A percentile compares a stretch with the other conserved stretches of the same genome.
These are phyloP conservation scores for Channa maculata DNA, from an alignment of 2,113 vertebrate genomes.

Conservation along the genomic window DNA sequence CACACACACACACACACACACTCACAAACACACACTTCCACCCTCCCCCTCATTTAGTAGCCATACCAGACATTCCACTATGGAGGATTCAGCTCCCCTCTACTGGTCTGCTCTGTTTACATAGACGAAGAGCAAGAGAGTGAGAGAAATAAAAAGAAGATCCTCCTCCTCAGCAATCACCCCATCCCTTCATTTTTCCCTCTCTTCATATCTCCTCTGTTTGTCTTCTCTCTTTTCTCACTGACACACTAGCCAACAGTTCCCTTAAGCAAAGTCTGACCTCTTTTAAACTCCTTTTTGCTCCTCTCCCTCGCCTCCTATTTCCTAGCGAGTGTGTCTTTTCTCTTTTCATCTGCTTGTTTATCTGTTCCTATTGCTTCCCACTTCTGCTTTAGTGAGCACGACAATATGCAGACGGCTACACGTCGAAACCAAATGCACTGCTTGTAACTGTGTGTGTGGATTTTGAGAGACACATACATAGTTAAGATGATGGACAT, in stretches of 20 bases:
- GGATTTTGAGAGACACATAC: too few relatives aligned
- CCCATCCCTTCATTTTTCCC: conserved; percentile 36
- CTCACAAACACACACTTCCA: background rate
- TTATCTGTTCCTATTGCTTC: conserved; percentile 29
- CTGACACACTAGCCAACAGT: conserved; percentile 46
- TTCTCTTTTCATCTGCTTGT: conserved; percentile 19
- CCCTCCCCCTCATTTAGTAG: conserved; percentile 60
- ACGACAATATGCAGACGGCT: background rate
- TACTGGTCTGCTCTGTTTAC: conserved; percentile 55
- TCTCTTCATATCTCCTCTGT: conserved; percentile 36
- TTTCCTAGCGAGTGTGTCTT: conserved; percentile 13
- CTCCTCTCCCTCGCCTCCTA: background rate
- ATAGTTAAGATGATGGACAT: too few relatives aligned
- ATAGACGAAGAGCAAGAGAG: conserved; percentile 23
- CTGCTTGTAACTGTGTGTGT: background rate
- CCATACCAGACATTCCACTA: conserved; percentile 76
- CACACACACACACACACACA: conserved; percentile 24
- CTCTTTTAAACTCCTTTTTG: conserved; percentile 34
- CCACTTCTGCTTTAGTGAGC: conserved; percentile 9
- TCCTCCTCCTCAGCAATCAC: conserved; percentile 33
- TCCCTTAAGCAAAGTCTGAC: conserved; percentile 43
- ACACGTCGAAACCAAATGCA: background rate
- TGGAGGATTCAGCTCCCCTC: conserved; percentile 54
- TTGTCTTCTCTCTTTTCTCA: conserved; percentile 57
- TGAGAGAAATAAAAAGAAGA: conserved; percentile 16